Evolutionary conservation across 2,113 vertebrate genomes (phyloP), one percentile per base, ranked within the genome.

Genomic region (Tenebrosternarchus preto): DNA sequence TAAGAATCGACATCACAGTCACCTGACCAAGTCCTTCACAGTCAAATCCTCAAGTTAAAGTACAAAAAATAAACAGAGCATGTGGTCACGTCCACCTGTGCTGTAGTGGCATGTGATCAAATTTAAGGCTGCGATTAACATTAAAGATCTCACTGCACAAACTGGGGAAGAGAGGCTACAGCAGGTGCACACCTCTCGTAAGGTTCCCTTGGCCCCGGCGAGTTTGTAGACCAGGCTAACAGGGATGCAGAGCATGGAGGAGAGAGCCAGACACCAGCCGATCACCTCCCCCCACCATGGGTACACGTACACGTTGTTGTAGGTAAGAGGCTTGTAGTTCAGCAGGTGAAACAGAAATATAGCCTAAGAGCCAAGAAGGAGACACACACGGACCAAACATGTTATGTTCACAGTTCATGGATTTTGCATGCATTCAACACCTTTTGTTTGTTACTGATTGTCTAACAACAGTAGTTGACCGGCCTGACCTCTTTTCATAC

Each of bases 221-320:
- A 95, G 88, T 67, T 94, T 94, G 92, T 94, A 95, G 76, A 93
- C 56, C 11, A 94, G 19, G 68, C 89, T 93, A 80, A 92, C 70
- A 0, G 94, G 94, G 79, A 95, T 94, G 83, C 94, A 95, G 39
- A 94, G 90, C 94, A 95, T 95, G 79, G 94, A 95, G 80, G 93
- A 93, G 76, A 95, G 88, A 19, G 93, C 94, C 85, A 95, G 20
- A 9, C 90, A 92, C 94, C 94, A 95, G 67, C 94, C 94, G 0
- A 95, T 89, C 79, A 92, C 93, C 88, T 95, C 94, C 0, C 94
- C 94, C 94, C 94, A 95, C 94, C 94, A 94, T 0, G 94, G 94
- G 86, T 94, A 95, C 73, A 92, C 92, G 36, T 95, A 95, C 72
- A 39, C 61, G 46, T 91, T 94, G 88, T 95, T 95, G 89, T 95